Percentiles rank a stretch among this genome's conserved stretches.
phyloP scores from a whole-genome alignment of 2,888 invertebrate genomes.

The Oxytorus armatus region DNA sequence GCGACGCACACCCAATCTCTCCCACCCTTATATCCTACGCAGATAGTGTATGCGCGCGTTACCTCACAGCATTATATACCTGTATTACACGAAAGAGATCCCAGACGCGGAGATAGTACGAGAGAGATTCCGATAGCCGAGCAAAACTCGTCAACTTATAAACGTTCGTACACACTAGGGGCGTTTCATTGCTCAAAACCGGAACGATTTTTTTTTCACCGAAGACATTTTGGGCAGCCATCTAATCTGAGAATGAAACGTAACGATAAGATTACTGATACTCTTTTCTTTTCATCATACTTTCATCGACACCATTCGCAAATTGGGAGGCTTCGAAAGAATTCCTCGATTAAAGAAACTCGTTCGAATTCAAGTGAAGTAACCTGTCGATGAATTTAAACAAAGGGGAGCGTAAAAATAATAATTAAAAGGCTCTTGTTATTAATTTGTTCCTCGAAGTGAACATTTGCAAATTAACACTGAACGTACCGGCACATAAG shows the following conservation, averaged over 20 bases:
- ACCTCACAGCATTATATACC: not conserved
- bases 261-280: too few species aligned
- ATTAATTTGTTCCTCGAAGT: not conserved
- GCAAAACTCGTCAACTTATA: conserved; percentile 11
- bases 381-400: not conserved
- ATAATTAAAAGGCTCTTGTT: not conserved
- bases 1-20: conserved; percentile 34
- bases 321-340: too few species aligned
- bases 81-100: not conserved
- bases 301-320: too few species aligned
- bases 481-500: too few species aligned
- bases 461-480: too few species aligned
- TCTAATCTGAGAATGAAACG: too few species aligned
- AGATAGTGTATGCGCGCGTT: not conserved
- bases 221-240: too few species aligned
- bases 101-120: conserved; percentile 33
- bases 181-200: too few species aligned
- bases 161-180: not conserved
- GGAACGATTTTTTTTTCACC: too few species aligned
- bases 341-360: too few species aligned
- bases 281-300: too few species aligned
- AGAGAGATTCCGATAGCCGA: conserved; percentile 38
- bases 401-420: not conserved
- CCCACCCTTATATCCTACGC: conserved; percentile 9
- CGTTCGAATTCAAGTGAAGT: not conserved